These are phyloP conservation scores for Nanorana parkeri DNA, from an alignment of 2,113 vertebrate species.

Conservation along the genomic window DNA sequence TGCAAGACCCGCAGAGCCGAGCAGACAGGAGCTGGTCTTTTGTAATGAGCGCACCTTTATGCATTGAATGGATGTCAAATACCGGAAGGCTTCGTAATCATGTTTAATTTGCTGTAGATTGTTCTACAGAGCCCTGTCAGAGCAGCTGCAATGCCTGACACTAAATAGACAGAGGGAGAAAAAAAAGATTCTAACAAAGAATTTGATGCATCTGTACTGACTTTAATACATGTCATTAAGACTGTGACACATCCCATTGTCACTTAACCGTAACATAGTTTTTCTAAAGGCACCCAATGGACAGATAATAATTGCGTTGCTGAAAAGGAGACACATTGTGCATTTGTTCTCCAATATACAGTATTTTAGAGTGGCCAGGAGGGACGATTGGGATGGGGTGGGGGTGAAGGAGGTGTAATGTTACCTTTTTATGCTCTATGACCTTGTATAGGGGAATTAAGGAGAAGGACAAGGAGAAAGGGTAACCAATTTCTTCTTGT, in stretches of 20 bases:
- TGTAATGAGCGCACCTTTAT: slow-evolving; percentile 38
- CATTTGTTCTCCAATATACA: too few relatives aligned
- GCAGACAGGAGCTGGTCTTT: not conserved
- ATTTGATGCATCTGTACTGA: slow-evolving; percentile 12
- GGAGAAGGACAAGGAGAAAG: too few relatives aligned
- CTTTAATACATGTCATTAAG: slow-evolving; percentile 30
- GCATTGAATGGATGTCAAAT: slow-evolving; percentile 37
- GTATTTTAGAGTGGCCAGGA: not conserved
- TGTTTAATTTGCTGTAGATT: slow-evolving; percentile 43
- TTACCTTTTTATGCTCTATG: too few relatives aligned
- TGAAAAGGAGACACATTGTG: too few relatives aligned
- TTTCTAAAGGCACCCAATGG: not conserved
- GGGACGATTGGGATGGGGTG: too few relatives aligned
- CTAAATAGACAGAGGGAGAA: slow-evolving; percentile 24
- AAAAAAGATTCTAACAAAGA: slow-evolving; percentile 1
- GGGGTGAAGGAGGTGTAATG: not conserved
- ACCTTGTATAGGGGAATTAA: not conserved
- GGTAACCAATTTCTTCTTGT: too few relatives aligned
- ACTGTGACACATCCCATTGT: slow-evolving; percentile 37
- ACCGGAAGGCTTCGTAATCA: slow-evolving; percentile 28
- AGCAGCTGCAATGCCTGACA: slow-evolving; percentile 5
- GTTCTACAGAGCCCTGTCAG: slow-evolving; percentile 28
- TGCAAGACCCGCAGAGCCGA: not conserved
- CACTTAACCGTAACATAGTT: slow-evolving; percentile 10
- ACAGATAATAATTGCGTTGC: not conserved